Base-by-base conservation (phyloP, 2,113 vertebrate species). In the Aepyceros melampus region DNA sequence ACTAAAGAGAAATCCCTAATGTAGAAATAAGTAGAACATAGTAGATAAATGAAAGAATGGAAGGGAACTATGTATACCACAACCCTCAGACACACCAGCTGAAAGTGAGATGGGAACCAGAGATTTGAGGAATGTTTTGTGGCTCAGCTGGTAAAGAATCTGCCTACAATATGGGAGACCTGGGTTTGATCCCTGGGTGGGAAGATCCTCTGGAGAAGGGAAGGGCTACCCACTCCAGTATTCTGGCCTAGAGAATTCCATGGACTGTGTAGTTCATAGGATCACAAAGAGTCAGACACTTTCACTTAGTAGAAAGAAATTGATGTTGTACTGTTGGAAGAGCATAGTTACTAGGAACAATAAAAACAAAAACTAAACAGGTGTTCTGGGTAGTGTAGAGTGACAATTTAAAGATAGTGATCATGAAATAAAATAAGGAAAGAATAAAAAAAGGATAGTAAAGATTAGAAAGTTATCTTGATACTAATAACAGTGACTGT, bases 111-210 rank as follows among this genome's bases (percentile, higher is more conserved):
- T 33, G 9, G 11, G 49, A 49, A 6, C 43, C 33, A 84, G 19
- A 78, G 78, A 92, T 40, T 17, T 71, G 43, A 82, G 33, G 27
- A 88, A 51, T n/a, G 5, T 74, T 92, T 71, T 36, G 67, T 71
- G 67, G n/a, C 19, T 40, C 67, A 71, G n/a, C 67, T 40, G 10
- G n/a, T 71, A 40, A 23, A 71, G n/a, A 71, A 40, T 71, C 10
- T 0, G 0, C 67, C 67, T 71, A 40, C n/a, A 23, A 2, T 23
- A 19, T 3, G 5, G 19, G 1, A 40, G n/a, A 40, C 67, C 19
- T 71, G 19, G n/a, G n/a, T 40, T 23, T 19, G 5, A 6, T 71
- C 9, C 10, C 67, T 71, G 19, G 19, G 2, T 71, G 67, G 67
- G n/a, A 71, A 23, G n/a, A 40, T 71, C n/a, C 19, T 19, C 19